Conservation (phyloP, 23 tunicate species). For the Ciona savignyi region DNA sequence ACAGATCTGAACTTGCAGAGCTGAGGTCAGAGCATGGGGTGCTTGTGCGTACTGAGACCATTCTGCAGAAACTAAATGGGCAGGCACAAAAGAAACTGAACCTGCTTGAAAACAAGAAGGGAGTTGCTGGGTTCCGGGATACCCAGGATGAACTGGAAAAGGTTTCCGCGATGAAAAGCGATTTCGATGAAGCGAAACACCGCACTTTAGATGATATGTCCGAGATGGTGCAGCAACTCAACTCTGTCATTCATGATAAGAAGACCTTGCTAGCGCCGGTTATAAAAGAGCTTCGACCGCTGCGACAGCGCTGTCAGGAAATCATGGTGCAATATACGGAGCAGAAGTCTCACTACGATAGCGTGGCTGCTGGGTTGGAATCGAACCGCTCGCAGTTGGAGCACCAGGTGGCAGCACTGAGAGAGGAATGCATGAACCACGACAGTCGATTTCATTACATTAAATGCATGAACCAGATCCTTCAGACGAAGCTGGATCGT, state of each 20-base stretch:
- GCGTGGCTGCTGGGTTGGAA: constrained; percentile 76
- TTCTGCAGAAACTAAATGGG: constrained; percentile 47
- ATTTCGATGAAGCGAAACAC: constrained; percentile 68
- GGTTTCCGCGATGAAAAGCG: constrained; percentile 88
- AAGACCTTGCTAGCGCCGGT: constrained; percentile 71
- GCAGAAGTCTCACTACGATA: constrained; percentile 59
- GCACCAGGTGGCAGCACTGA: constrained; percentile 61
- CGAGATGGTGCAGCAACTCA: constrained; percentile 62
- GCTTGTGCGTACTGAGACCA: constrained; percentile 53
- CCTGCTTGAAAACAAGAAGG: constrained; percentile 38
- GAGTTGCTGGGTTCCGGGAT: constrained; percentile 81
- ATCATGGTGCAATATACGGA: constrained; percentile 28
- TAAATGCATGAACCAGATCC: constrained; percentile 55
- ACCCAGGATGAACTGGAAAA: constrained; percentile 93
- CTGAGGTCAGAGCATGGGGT: constrained; percentile 73
- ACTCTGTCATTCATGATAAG: constrained; percentile 44
- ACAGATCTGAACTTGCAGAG: constrained; percentile 48
- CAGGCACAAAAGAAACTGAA: constrained; percentile 18
- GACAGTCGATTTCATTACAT: constrained; percentile 62
- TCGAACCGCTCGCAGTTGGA: constrained; percentile 76
- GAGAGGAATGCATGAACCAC: constrained; percentile 45
- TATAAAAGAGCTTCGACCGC: constrained; percentile 75
- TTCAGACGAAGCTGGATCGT: constrained; percentile 54
- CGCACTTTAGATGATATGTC: constrained; percentile 93
- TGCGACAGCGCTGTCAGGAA: constrained; percentile 69